Evolutionary conservation across 2,113 vertebrate species (phyloP).

Genomic region (Microtus pennsylvanicus): DNA sequence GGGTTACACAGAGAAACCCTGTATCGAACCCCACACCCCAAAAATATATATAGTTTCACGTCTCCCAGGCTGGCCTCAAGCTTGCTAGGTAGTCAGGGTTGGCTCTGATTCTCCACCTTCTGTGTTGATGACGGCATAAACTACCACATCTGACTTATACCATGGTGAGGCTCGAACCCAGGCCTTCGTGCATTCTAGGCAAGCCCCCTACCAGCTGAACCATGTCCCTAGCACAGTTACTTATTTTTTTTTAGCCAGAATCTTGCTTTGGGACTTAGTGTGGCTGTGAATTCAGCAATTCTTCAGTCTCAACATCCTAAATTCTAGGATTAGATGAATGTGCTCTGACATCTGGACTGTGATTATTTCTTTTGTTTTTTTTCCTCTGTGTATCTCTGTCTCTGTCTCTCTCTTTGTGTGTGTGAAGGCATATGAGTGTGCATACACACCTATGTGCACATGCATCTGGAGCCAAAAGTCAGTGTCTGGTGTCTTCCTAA

Average conservation of each 20-base stretch:
- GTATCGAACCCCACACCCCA: too few relatives aligned
- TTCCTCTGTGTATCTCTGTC: neutral
- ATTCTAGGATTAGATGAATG: neutral
- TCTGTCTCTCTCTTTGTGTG: neutral
- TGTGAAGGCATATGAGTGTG: neutral
- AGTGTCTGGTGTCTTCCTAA: neutral
- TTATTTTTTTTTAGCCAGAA: neutral
- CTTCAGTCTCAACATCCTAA: neutral
- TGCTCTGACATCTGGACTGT: neutral
- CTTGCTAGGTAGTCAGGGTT: neutral
- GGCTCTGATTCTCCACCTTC: neutral
- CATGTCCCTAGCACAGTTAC: neutral
- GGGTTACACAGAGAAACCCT: too few relatives aligned
- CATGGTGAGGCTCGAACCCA: neutral
- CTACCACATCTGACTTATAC: neutral
- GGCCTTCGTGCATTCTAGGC: neutral
- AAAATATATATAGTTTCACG: neutral
- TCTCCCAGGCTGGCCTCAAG: too few relatives aligned
- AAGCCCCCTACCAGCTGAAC: neutral
- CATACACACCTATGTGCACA: neutral
- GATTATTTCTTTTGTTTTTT: neutral
- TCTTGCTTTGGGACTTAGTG: neutral
- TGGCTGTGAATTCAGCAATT: neutral
- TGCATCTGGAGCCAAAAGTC: neutral
- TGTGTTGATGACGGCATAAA: neutral